Percentiles rank a stretch among this genome's conserved stretches.
phyloP scores from a whole-genome alignment of 92 coral and sea anemone genomes.

The Epizoanthus scotinus region DNA sequence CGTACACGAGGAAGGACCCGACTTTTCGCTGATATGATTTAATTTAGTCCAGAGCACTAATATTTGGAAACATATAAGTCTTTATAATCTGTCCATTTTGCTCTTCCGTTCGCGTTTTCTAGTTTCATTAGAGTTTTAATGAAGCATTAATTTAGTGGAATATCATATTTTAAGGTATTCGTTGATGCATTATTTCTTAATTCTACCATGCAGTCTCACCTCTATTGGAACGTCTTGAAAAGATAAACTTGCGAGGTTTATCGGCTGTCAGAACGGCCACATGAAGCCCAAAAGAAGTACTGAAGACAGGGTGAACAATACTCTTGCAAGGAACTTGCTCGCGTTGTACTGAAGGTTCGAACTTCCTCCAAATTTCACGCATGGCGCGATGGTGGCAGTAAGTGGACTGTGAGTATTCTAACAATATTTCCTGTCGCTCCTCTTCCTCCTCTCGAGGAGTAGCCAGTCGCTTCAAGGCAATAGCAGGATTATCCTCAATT shows the following conservation, averaged over 20 bases:
- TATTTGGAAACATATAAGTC: too few relatives aligned
- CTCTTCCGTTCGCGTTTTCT: too few relatives aligned
- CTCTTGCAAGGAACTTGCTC: conserved; percentile 87
- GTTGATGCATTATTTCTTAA: not conserved
- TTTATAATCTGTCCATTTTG: too few relatives aligned
- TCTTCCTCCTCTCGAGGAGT: conserved; percentile 97
- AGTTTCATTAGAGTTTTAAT: too few relatives aligned
- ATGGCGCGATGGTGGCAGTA: conserved; percentile 97
- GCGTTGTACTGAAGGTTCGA: conserved; percentile 65
- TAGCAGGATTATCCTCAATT: conserved; percentile 89
- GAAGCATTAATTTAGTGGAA: too few relatives aligned
- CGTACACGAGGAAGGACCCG: too few relatives aligned
- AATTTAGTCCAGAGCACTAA: too few relatives aligned
- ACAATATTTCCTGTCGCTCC: conserved; percentile 89
- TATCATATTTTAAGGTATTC: not conserved
- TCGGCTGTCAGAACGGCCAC: conserved; percentile 99
- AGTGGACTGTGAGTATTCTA: conserved; percentile 82
- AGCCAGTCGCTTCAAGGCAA: conserved; percentile 84
- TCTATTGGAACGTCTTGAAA: conserved; percentile 89
- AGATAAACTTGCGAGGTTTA: conserved; percentile 84
- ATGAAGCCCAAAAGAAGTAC: conserved; percentile 99
- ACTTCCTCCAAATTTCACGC: conserved; percentile 91
- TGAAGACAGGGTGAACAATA: conserved; percentile 83
- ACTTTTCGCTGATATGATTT: too few relatives aligned
- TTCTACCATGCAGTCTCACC: conserved; percentile 52